Base-by-base conservation (phyloP, 2,113 vertebrate genomes). In the Catharus bicknelli region DNA sequence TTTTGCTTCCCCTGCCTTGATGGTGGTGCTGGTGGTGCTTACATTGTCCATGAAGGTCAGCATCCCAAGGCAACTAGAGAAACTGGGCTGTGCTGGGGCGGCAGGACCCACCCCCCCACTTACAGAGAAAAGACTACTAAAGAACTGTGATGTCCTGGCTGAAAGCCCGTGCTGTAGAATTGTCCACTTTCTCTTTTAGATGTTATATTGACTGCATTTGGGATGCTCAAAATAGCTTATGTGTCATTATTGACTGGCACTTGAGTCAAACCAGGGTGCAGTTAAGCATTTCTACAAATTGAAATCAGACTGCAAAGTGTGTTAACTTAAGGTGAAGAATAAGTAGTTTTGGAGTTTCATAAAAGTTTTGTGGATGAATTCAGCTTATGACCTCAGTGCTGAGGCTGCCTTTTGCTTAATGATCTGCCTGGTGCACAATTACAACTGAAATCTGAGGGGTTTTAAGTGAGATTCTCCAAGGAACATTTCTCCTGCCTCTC, bases 21-120 rank as follows among this genome's bases (percentile, higher is more conserved):
- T 75, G 57, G 20, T 17, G 5, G 25, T 1, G 29, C 13, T 75
- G 57, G 20, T 17, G 5, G 25, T 1, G 3, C 51, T 68, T 25
- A 8, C 0, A 2, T 11, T 13, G 16, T 69, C 30, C 3, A 0
- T 6, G 55, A 29, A 12, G 50, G 1, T 1, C 43, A 57, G 54
- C 48, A 29, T 23, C 25, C 12, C 14, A 7, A 29, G 29, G 26
- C 38, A 51, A 22, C 21, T 80, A 67, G 34, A 50, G 61, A 23
- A 55, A 40, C 5, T 36, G 7, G 36, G 40, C 30, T 66, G 32
- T 30, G 40, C 47, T 51, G 73, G 36, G 32, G 12, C 22, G 53
- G 29, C 34, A 63, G 59, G 45, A 81, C 20, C n/a, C 21, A 16
- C 8, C n/a, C 30, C 21, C 18, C 10, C 36, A 30, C 4, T 17